phyloP scores from a whole-genome alignment of 1,140 invertebrate genomes.

The Lutraria rhynchaena region DNA sequence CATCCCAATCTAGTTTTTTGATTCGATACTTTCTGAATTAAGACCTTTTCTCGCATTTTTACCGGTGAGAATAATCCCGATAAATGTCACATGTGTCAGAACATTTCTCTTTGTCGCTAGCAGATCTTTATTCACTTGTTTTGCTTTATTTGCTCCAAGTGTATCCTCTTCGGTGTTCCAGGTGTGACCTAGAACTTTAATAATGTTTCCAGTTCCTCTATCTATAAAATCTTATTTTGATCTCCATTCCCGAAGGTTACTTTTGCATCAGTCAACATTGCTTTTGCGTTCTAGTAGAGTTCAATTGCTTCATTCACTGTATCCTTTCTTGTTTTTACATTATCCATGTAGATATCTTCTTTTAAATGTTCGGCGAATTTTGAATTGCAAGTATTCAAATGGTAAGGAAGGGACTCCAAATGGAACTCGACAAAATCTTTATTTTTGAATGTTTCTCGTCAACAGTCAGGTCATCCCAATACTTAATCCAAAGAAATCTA shows the following conservation, averaged over 20 bases:
- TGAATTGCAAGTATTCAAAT: neutral
- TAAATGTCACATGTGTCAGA: slow-evolving; percentile 1
- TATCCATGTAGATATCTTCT: slow-evolving; percentile 23
- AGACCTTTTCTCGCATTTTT: neutral
- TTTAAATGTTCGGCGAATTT: slow-evolving; percentile 1
- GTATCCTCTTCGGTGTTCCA: slow-evolving; percentile 5
- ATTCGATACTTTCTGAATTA: slow-evolving; percentile 12
- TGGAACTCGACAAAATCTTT: slow-evolving; percentile 38
- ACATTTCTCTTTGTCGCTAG: slow-evolving; percentile 4
- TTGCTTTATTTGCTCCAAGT: neutral
- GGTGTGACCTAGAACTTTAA: slow-evolving; percentile 1
- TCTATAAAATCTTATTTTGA: slow-evolving; percentile 1
- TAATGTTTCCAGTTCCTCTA: neutral
- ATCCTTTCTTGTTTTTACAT: slow-evolving; percentile 7
- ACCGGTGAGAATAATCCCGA: slow-evolving; percentile 10
- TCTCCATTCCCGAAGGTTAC: slow-evolving; percentile 26
- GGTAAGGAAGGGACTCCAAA: slow-evolving; percentile 52
- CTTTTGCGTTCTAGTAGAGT: neutral
- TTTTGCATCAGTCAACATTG: slow-evolving; percentile 18
- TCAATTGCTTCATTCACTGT: slow-evolving; percentile 16
- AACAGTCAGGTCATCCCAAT: neutral
- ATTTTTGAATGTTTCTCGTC: slow-evolving; percentile 33
- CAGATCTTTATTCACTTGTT: neutral
- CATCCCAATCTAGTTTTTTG: slow-evolving; percentile 30
- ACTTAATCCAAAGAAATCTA: slow-evolving; percentile 9